Evolutionary conservation across 2,113 vertebrate genomes (phyloP), one percentile per base, ranked within the genome.

Genomic region (Campylomormyrus tamandua): DNA sequence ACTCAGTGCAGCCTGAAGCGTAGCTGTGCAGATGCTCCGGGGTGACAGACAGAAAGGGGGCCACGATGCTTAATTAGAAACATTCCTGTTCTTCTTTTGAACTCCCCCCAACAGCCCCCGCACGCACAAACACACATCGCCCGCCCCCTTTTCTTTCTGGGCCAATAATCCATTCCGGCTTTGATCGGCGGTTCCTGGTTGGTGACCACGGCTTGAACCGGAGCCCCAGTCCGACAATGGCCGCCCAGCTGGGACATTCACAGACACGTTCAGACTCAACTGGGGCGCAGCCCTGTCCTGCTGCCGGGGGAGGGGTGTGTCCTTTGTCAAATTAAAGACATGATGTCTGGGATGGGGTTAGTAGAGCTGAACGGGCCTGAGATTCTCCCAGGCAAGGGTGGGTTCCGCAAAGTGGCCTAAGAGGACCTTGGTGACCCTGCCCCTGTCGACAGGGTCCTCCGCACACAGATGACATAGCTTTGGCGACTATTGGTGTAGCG

Each of bases 101-200:
- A 90, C 42, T 92, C 92, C 52, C 87, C n/a, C 87, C 87, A 27
- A 58, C 56, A 58, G 35, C 87, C 52, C 53, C 53, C 87, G 45
- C 46, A 52, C 19, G 19, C n/a, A 70, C 88, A 83, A 70, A 31
- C 49, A 52, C 77, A 88, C 87, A 19, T 88, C 90, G 66, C 46
- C 89, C 89, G 8, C 89, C 89, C 53, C 84, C 42, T 83, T 66
- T 86, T 87, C 50, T 45, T 86, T 90, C 27, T 49, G 27, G 9
- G 31, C 45, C 92, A 87, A 39, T 91, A 93, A 94, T 93, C 91
- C 92, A 90, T 87, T 17, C 45, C 91, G 92, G 91, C 94, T 94
- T 95, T 96, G 94, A 95, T 95, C 93, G 92, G 66, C 1, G 91
- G 87, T 92, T 50, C n/a, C 2, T 91, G 45, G 90, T 90, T 0